phyloP scores from a whole-genome alignment of 2,797 vertebrate genomes.

The Monodelphis domestica region DNA sequence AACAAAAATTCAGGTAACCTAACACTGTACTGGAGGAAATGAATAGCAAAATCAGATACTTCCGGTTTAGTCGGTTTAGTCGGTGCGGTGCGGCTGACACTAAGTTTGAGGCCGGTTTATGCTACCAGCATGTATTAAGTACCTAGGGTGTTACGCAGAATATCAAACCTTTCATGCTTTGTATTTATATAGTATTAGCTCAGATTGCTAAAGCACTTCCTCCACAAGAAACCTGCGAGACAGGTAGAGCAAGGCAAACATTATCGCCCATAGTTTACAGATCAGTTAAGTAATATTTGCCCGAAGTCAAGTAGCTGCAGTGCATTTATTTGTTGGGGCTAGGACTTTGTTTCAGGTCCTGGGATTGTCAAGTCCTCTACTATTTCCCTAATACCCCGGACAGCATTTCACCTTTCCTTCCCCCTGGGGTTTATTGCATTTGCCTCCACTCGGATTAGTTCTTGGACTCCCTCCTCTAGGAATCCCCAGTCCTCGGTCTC shows the following conservation, averaged over 20 bases:
- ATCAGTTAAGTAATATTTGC: not conserved
- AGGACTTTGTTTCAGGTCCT: not conserved
- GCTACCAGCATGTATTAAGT: not conserved
- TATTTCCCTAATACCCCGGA: not conserved
- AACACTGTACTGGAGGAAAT: not conserved
- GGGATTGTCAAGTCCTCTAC: not conserved
- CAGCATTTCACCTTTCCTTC: not conserved
- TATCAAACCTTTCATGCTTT: not conserved
- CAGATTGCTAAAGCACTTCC: not conserved
- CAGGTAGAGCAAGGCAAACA: not conserved
- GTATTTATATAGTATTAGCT: not conserved
- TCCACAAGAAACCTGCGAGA: not conserved
- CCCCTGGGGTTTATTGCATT: not conserved
- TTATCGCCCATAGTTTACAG: not conserved
- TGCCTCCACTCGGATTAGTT: not conserved
- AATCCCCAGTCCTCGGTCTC: not conserved
- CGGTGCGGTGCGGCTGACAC: not conserved
- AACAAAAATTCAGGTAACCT: not conserved
- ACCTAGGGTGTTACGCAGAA: not conserved
- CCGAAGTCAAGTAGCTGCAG: not conserved
- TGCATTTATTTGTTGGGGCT: not conserved
- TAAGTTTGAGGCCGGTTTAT: not conserved
- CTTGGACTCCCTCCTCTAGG: not conserved
- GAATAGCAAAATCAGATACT: not conserved
- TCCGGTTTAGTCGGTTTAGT: not conserved